Percentiles rank a stretch among this genome's conserved stretches.
Conservation (phyloP, 92 coral and sea anemone species). For the Blastomussa wellsi region DNA sequence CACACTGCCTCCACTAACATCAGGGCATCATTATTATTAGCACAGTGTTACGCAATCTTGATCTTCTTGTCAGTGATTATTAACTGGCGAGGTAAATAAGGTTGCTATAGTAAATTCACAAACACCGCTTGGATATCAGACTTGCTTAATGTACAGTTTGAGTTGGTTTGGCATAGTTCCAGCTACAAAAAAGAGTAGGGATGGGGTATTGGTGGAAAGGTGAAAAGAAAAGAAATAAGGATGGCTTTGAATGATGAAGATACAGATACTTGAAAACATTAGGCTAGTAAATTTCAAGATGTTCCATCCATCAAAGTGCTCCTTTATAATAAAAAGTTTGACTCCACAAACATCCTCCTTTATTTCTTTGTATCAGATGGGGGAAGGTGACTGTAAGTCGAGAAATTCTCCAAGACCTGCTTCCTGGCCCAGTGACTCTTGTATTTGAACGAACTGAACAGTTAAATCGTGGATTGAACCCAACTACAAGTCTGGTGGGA, state of each 20-base stretch:
- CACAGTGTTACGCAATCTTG: no score
- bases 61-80: slow-evolving; percentile 38
- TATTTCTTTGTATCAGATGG: slow-evolving; percentile 65
- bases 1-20: no score
- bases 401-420: slow-evolving; percentile 66
- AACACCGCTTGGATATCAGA: not conserved
- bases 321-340: no score
- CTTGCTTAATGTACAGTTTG: not conserved
- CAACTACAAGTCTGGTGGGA: slow-evolving; percentile 87
- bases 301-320: no score
- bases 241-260: no score
- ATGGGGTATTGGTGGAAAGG: no score
- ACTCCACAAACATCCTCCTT: no score
- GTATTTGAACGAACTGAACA: slow-evolving; percentile 85
- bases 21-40: no score
- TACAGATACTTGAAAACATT: no score
- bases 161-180: not conserved
- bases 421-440: slow-evolving; percentile 98
- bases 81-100: slow-evolving; percentile 48
- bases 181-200: not conserved
- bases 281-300: no score
- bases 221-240: no score
- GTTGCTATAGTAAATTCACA: slow-evolving; percentile 43
- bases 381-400: slow-evolving; percentile 83
- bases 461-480: slow-evolving; percentile 77